Evolutionary conservation across 2,113 vertebrate species (phyloP), one percentile per base, ranked within the genome.

Genomic region (Puffinus mauretanicus): DNA sequence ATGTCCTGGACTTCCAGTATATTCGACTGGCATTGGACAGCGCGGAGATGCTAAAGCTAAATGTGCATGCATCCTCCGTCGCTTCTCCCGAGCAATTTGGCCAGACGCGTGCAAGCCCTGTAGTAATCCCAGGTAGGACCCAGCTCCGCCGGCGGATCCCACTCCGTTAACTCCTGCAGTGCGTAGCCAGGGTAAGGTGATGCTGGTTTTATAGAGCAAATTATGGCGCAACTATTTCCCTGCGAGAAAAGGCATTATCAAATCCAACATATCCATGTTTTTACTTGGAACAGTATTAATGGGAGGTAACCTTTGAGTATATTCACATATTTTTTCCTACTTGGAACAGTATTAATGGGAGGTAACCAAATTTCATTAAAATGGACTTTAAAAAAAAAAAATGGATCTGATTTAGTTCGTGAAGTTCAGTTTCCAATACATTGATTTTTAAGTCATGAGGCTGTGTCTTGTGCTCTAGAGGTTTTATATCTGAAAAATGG

Each of bases 131-230:
- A 42, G 75, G 52, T 5, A 36, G n/a, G 32, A 87, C 29, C 26
- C 57, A 62, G 65, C 70, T 87, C 64, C 1, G 1, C 40, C 2
- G 21, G 58, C 55, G 62, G 13, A 55, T 60, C 62, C 71, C 44
- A 25, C 15, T 24, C 32, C 1, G 8, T 7, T 19, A 22, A 51
- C 21, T 69, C 52, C 57, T 64, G 34, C 9, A 0, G 30, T 7
- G 16, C 7, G 2, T 6, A 62, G 20, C 42, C 36, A 20, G 52
- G 66, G 19, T 26, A 46, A 80, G 14, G 49, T 7, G 3, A 19
- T 42, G 3, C 51, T 36, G 1, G 0, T 32, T 60, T 51, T 2
- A 0, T 16, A 1, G 0, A 18, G 52, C 5, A 40, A 49, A 42
- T 88, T 21, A 40, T 6, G 26, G 13, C 16, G 60, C 9, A 1